Evolutionary conservation across 2,888 invertebrate genomes (phyloP).

Genomic region (Dryobota labecula): DNA sequence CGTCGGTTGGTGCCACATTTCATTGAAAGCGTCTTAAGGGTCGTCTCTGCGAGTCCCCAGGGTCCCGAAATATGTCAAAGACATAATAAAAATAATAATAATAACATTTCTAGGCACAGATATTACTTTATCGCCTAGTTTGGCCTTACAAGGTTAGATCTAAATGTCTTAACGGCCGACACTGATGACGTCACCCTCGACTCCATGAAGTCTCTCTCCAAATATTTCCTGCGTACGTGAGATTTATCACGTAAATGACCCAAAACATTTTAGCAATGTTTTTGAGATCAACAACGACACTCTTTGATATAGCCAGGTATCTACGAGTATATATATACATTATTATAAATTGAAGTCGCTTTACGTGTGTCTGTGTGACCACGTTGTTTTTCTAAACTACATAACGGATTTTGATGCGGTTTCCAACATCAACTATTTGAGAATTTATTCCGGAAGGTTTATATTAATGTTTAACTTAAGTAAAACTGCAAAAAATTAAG

Average conservation of each 20-base stretch:
- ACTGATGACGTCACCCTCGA: conserved; percentile 45
- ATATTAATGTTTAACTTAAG: no score
- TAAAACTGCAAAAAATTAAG: no score
- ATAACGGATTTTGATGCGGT: neutral
- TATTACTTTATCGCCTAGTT: conserved; percentile 31
- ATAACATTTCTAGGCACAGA: conserved; percentile 9
- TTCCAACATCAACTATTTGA: neutral
- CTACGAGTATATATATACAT: neutral
- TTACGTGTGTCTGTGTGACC: neutral
- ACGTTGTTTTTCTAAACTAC: neutral
- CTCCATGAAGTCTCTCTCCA: conserved; percentile 37
- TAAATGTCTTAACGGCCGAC: conserved; percentile 30
- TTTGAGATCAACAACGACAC: conserved; percentile 33
- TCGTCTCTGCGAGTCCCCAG: no score
- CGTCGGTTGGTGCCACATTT: no score
- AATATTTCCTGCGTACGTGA: conserved; percentile 63
- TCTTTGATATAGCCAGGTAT: conserved; percentile 7
- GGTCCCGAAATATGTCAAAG: no score
- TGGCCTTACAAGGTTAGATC: conserved; percentile 50
- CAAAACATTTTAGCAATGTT: conserved; percentile 1
- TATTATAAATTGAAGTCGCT: neutral
- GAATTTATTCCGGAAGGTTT: neutral
- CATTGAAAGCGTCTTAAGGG: no score
- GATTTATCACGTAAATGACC: conserved; percentile 46
- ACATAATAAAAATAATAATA: no score